Evolutionary conservation across 2,797 vertebrate genomes (phyloP).

Genomic region (Brachyrhaphis roseni): DNA sequence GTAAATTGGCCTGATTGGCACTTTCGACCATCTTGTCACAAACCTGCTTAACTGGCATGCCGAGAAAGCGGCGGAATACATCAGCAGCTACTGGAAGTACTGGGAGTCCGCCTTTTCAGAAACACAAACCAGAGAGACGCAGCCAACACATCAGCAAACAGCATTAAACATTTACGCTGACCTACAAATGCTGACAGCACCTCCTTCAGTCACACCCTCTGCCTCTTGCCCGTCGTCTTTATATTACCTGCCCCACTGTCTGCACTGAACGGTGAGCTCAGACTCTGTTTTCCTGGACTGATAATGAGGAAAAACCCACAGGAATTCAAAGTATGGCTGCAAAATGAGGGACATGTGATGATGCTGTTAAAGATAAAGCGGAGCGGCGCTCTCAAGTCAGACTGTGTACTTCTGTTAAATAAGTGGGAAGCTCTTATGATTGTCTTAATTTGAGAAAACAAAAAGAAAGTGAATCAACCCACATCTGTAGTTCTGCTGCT

Average conservation of each 20-base stretch:
- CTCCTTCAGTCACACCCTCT: constrained; percentile 55
- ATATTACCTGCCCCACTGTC: constrained; percentile 24
- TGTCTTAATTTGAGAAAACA: constrained; percentile 17
- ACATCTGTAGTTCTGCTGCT: background rate
- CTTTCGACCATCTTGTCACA: constrained; percentile 78
- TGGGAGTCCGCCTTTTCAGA: constrained; percentile 41
- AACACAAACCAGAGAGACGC: constrained; percentile 10
- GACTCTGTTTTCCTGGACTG: constrained; percentile 50
- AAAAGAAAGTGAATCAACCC: constrained; percentile 15
- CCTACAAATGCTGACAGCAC: constrained; percentile 76
- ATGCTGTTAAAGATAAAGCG: constrained; percentile 40
- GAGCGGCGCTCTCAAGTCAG: constrained; percentile 16
- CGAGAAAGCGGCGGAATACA: constrained; percentile 53
- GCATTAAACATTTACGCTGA: constrained; percentile 85
- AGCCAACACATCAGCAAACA: constrained; percentile 71
- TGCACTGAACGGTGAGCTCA: constrained; percentile 5
- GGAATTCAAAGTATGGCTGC: constrained; percentile 42
- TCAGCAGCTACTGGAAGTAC: constrained; percentile 26
- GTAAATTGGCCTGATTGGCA: constrained; percentile 77
- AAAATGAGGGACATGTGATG: constrained; percentile 25
- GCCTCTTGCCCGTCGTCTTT: constrained; percentile 43
- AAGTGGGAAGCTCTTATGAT: constrained; percentile 12
- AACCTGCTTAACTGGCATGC: constrained; percentile 77
- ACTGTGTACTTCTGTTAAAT: constrained; percentile 30
- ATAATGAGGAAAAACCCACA: constrained; percentile 56